phyloP scores from a whole-genome alignment of 2,113 vertebrate species.

The Pithys albifrons region DNA sequence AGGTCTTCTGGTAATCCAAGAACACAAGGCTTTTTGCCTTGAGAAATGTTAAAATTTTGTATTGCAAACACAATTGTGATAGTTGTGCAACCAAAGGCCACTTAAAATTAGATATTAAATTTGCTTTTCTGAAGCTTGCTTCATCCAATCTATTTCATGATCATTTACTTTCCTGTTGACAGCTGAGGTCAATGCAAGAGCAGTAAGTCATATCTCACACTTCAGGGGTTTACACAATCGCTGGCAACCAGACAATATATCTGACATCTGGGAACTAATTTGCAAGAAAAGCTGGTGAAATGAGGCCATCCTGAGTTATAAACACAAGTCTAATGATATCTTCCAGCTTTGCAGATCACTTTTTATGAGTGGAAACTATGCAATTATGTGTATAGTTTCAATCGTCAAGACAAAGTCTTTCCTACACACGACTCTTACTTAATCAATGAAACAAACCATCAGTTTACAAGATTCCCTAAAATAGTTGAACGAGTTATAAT shows the following conservation, averaged over 20 bases:
- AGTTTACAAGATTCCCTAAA: background rate
- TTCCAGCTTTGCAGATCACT: slow-evolving; percentile 40
- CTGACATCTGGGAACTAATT: slow-evolving; percentile 63
- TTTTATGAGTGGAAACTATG: slow-evolving; percentile 51
- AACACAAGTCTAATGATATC: slow-evolving; percentile 54
- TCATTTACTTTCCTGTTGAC: slow-evolving; percentile 42
- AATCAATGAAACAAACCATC: slow-evolving; percentile 37
- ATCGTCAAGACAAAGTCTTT: slow-evolving; percentile 44
- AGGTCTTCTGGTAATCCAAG: background rate
- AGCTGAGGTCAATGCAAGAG: slow-evolving; percentile 50
- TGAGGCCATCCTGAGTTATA: slow-evolving; percentile 54
- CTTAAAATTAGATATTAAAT: slow-evolving; percentile 4
- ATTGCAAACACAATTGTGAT: background rate
- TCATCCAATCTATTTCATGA: slow-evolving; percentile 17
- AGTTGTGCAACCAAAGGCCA: background rate
- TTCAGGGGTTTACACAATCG: slow-evolving; percentile 51
- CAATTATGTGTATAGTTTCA: slow-evolving; percentile 28
- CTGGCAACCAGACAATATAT: slow-evolving; percentile 25
- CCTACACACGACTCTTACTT: slow-evolving; percentile 11
- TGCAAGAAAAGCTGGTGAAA: slow-evolving; percentile 48
- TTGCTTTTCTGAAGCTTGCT: slow-evolving; percentile 37
- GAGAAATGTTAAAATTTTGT: background rate
- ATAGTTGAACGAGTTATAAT: background rate
- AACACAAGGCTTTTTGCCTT: background rate
- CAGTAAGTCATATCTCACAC: slow-evolving; percentile 34